Percentiles rank a stretch among this genome's conserved stretches.
These are phyloP conservation scores for Mystacides longicornis DNA, from an alignment of 2,888 invertebrate species.

Conservation along the genomic window DNA sequence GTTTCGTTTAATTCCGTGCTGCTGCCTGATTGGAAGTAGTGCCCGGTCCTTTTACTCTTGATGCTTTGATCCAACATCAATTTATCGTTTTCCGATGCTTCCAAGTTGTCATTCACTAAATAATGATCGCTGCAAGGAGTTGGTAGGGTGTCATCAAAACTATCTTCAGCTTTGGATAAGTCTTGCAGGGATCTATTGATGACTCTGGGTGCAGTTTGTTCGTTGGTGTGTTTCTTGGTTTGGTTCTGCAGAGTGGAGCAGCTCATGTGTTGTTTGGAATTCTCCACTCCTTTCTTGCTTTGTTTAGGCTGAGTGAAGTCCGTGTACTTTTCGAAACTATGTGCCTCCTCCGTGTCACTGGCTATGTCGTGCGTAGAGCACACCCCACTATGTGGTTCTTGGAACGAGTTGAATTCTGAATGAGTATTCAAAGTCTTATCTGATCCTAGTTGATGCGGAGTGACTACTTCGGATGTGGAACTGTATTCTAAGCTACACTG, in stretches of 20 bases:
- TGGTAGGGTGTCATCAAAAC: slow-evolving; percentile 4
- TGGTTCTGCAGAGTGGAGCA: slow-evolving; percentile 30
- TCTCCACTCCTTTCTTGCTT: slow-evolving; percentile 36
- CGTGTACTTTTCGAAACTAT: slow-evolving; percentile 47
- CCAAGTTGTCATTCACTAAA: slow-evolving; percentile 13
- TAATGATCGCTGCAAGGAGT: slow-evolving; percentile 11
- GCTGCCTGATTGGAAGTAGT: slow-evolving; percentile 6
- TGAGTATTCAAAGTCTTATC: slow-evolving; percentile 47
- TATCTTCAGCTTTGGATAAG: slow-evolving; percentile 9
- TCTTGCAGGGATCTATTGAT: slow-evolving; percentile 23
- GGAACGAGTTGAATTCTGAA: slow-evolving; percentile 44
- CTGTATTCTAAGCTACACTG: slow-evolving; percentile 65
- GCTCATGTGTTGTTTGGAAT: slow-evolving; percentile 29
- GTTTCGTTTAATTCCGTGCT: slow-evolving; percentile 37
- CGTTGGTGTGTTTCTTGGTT: slow-evolving; percentile 5
- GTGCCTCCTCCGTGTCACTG: slow-evolving; percentile 44
- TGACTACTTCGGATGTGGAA: slow-evolving; percentile 50
- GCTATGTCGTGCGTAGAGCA: slow-evolving; percentile 47
- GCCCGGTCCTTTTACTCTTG: neutral
- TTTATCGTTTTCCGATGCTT: slow-evolving; percentile 21
- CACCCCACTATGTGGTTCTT: slow-evolving; percentile 45
- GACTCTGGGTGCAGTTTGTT: slow-evolving; percentile 1
- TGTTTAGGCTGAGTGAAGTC: slow-evolving; percentile 48
- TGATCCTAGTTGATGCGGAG: slow-evolving; percentile 45
- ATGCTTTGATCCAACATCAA: slow-evolving; percentile 11